These are phyloP conservation scores for Atherix ibis DNA, from an alignment of 2,888 invertebrate genomes.

Conservation along the genomic window DNA sequence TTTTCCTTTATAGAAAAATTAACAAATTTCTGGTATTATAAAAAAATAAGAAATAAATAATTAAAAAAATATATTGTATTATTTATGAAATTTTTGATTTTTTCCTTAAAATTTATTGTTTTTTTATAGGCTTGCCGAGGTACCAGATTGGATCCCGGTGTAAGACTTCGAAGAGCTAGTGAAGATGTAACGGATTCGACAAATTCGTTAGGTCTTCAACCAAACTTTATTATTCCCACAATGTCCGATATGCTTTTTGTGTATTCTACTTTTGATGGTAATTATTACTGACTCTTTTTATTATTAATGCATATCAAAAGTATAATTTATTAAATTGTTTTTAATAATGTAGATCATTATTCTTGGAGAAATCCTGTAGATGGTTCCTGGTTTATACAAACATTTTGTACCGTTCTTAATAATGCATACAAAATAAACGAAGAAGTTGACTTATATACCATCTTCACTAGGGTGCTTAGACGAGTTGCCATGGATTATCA, in stretches of 20 bases:
- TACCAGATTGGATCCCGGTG: slow-evolving; percentile 39
- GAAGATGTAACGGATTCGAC: slow-evolving; percentile 17
- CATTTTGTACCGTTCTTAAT: slow-evolving; percentile 41
- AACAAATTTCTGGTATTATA: too few species aligned
- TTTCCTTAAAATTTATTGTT: too few species aligned
- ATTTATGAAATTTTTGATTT: too few species aligned
- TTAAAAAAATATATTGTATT: too few species aligned
- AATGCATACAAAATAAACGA: slow-evolving; percentile 17
- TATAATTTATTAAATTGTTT: too few species aligned
- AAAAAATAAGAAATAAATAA: too few species aligned
- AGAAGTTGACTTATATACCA: slow-evolving; percentile 39
- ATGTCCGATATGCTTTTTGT: slow-evolving; percentile 54
- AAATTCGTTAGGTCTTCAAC: too few species aligned
- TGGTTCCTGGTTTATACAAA: slow-evolving; percentile 60
- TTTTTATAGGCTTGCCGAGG: slow-evolving; percentile 46
- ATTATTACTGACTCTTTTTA: too few species aligned
- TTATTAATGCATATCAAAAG: too few species aligned
- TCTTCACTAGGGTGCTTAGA: slow-evolving; percentile 44
- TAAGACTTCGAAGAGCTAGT: slow-evolving; percentile 14
- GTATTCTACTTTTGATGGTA: slow-evolving; percentile 52
- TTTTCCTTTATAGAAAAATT: not conserved
- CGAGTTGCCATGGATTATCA: slow-evolving; percentile 50
- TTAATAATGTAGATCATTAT: slow-evolving; percentile 27
- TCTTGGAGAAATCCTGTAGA: slow-evolving; percentile 49
- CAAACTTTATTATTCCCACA: too few species aligned